Base-by-base conservation (phyloP, 2,797 vertebrate genomes). In the Pristis pectinata region DNA sequence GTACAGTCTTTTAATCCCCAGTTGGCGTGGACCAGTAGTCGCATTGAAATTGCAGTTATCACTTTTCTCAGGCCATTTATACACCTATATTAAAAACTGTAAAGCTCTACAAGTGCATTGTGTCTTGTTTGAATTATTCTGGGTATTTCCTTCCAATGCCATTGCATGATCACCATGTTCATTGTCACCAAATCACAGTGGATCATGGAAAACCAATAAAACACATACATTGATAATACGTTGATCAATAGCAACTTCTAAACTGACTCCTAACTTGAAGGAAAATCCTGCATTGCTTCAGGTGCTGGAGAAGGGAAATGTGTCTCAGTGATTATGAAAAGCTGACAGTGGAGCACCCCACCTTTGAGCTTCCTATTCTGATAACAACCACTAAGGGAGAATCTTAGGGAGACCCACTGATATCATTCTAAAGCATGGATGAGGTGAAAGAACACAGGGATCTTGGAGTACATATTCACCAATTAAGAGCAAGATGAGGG, bases 11-110 rank as follows among this genome's bases (percentile, higher is more conserved):
- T 94, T 74, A 37, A 67, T 44, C 24, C 64, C 92, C 70, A 34
- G 72, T 76, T 74, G 92, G 92, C 53, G 92, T 94, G 92, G 92
- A 94, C 92, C 44, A 94, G 49, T 53, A 76, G 70, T 34, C 70
- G 76, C 92, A 76, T 94, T 94, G 41, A 74, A 94, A 44, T 94
- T 94, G 70, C 92, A 94, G 92, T 94, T 76, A 94, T 94, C 92
- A 94, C 70, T 94, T 74, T 94, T 94, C 92, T 94, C 92, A 94
- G 92, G 92, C 92, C 92, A 94, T 76, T 94, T 94, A 94, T 94
- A 94, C 92, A 94, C 44, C 70, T n/a, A 76, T 94, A 94, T 94
- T 94, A 94, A 94, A 94, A 94, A 76, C 24, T 94, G 92, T 94
- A 56, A 94, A 94, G 49, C 67, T 94, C 30, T 56, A 74, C 22